Base-by-base conservation (phyloP, 92 coral and sea anemone genomes). In the Palythoa heliodiscus region DNA sequence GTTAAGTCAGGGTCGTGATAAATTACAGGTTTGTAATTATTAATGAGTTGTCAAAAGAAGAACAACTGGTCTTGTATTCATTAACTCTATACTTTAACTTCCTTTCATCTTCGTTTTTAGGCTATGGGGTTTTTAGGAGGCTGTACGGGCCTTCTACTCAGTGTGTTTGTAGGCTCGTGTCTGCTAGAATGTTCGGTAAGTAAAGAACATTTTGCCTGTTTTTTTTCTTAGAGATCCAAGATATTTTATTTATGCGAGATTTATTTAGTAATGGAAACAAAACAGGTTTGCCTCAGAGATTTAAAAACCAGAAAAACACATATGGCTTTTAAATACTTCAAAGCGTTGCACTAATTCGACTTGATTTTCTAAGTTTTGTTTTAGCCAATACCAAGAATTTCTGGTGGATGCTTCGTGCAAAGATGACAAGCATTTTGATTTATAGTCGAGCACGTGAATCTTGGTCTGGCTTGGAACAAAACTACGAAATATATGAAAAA, bases 41-140 rank as follows among this genome's bases (percentile, higher is more conserved):
- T 94, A 94, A 94, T 94, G 81, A 93, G 91, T 68, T 87, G 82
- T 89, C 90, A 80, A 82, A 83, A 81, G 72, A 23, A 70, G 82
- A 86, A 80, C 73, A 86, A 64, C 76, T 82, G 85, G 71, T 82
- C 78, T 75, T 86, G 87, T 86, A 83, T 78, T 85, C 68, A 57
- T 76, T 17, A 73, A n/a, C 52, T 19, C 57, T 48, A 20, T 60
- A 70, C 71, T 58, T 76, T 84, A 20, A 35, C 60, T 86, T 38
- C 66, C 23, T 55, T 86, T 35, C 11, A 71, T 74, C 69, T 84
- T 83, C 48, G 67, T 43, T 86, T 29, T 75, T 87, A 92, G 98
- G 98, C 92, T 88, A 94, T 94, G 98, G 98, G 98, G 95, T 92
- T 75, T 91, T 82, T 87, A 87, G 95, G 92, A 89, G 98, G 98